phyloP scores from a whole-genome alignment of 2,113 vertebrate species.

The Odobenus rosmarus region DNA sequence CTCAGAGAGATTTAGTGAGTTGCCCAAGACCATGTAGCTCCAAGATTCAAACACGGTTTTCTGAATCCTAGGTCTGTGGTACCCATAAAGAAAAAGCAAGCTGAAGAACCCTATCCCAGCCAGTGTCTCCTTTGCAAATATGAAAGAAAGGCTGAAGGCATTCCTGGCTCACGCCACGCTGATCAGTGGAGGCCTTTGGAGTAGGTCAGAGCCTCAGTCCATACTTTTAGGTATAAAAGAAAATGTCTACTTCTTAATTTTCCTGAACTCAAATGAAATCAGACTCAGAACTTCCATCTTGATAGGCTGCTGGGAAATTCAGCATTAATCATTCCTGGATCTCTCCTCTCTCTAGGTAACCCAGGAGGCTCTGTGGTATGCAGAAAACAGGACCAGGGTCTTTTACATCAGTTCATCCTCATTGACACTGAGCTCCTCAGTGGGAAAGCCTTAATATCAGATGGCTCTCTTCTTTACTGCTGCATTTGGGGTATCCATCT shows the following conservation, averaged over 20 bases:
- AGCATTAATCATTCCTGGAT: not conserved
- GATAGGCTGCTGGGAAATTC: not conserved
- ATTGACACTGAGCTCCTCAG: not conserved
- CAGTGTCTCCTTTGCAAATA: not conserved
- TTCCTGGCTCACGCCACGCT: not conserved
- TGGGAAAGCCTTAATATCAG: not conserved
- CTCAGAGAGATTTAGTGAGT: slow-evolving; percentile 9
- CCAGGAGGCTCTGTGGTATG: not conserved
- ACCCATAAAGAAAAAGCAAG: not conserved
- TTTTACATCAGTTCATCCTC: not conserved
- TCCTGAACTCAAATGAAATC: not conserved
- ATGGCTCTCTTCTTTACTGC: not conserved
- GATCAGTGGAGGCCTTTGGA: not conserved
- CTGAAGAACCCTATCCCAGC: not conserved
- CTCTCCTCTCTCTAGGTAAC: not conserved
- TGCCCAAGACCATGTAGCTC: not conserved
- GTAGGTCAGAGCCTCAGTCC: not conserved
- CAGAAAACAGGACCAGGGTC: not conserved
- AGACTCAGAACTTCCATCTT: not conserved
- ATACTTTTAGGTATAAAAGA: not conserved
- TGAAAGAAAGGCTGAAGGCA: not conserved
- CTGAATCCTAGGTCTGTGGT: slow-evolving; percentile 1
- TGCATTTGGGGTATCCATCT: not conserved
- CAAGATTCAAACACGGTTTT: slow-evolving; percentile 22
- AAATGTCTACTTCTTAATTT: not conserved